Evolutionary conservation across 2,113 vertebrate genomes (phyloP), one percentile per base, ranked within the genome.

Genomic region (Panurus biarmicus): DNA sequence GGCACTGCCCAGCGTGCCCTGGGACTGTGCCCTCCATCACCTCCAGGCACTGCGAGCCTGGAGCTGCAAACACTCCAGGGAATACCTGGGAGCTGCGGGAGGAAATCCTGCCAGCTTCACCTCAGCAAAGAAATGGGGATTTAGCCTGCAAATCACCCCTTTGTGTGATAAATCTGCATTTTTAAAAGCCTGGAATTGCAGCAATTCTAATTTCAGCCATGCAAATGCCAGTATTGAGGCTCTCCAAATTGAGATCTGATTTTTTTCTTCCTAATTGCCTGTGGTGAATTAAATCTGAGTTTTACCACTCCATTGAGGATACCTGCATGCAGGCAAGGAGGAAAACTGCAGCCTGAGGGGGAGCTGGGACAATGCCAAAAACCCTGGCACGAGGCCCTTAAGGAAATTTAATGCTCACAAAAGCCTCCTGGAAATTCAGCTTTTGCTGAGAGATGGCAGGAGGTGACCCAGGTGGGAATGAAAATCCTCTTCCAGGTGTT

Each of bases 151-250:
- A 38, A 19, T 10, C 10, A 16, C 17, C 11, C 12, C 6, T 8
- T 9, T 22, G 2, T 23, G 13, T 28, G 25, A n/a, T 14, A n/a
- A n/a, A n/a, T n/a, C n/a, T n/a, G n/a, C n/a, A n/a, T n/a, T n/a
- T n/a, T n/a, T n/a, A n/a, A n/a, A n/a, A n/a, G n/a, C n/a, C n/a
- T n/a, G n/a, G n/a, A n/a, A n/a, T n/a, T 3, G 21, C 3, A 33
- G 79, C 69, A 54, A 64, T 36, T 33, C 58, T n/a, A 9, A 1
- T 50, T n/a, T 20, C 2, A 3, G 25, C 54, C 13, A 40, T 0
- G 1, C 15, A 13, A 11, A 31, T 2, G 18, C 20, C 5, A 2
- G 4, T 51, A 18, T 62, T 50, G 11, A 12, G 14, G 1, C 7
- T 7, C n/a, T 47, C 50, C 5, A 47, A 69, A 31, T 3, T 1